Evolutionary conservation across 2,888 invertebrate genomes (phyloP).

Genomic region (Heliconius cydno): DNA sequence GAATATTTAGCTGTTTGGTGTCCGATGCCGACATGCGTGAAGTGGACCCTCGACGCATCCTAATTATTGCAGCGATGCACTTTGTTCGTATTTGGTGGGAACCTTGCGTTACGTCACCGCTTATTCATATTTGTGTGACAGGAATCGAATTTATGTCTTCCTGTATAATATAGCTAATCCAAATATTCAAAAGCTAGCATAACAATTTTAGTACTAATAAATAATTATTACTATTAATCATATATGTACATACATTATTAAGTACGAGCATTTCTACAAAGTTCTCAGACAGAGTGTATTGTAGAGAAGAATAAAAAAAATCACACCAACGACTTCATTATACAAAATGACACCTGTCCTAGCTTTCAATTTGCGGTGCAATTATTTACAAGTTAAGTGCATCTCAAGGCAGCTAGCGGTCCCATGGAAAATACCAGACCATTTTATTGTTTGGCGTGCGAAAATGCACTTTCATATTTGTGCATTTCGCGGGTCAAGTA

Average conservation of each 20-base stretch:
- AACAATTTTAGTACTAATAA: not conserved
- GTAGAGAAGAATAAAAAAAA: not conserved
- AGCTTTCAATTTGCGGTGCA: conserved; percentile 18
- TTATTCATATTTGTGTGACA: conserved; percentile 41
- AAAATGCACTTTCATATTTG: conserved; percentile 47
- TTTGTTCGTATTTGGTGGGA: conserved; percentile 66
- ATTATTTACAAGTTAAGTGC: conserved; percentile 34
- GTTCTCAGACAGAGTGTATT: not conserved
- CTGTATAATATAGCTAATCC: not conserved
- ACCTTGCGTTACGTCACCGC: conserved; percentile 52
- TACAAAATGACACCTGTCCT: conserved; percentile 11
- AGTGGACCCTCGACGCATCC: conserved; percentile 69
- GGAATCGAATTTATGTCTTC: conserved; percentile 24
- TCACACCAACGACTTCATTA: not conserved
- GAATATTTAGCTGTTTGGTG: conserved; percentile 79
- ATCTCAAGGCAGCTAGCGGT: conserved; percentile 36
- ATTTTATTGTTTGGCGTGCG: conserved; percentile 46
- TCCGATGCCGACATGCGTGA: conserved; percentile 69
- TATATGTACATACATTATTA: not conserved
- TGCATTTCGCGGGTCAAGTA: conserved; percentile 71
- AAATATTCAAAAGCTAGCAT: not conserved
- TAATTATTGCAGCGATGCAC: conserved; percentile 77
- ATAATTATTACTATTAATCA: not conserved
- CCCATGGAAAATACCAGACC: conserved; percentile 42
- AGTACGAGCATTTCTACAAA: not conserved